phyloP scores from a whole-genome alignment of 2,888 invertebrate genomes.

The Pristionchus maxplancki region DNA sequence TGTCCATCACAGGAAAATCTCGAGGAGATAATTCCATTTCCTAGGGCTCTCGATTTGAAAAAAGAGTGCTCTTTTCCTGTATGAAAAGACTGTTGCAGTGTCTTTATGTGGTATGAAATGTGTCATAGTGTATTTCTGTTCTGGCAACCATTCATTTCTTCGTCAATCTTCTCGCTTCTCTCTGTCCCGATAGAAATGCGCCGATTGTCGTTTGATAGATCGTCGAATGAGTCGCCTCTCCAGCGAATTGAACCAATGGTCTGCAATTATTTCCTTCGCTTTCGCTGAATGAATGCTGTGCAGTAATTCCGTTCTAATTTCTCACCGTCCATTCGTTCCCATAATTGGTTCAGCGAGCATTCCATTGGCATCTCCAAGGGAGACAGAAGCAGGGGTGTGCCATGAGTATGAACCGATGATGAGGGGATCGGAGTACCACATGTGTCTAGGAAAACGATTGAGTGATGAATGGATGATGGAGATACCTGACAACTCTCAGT shows the following conservation, averaged over 20 bases:
- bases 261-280: conserved; percentile 14
- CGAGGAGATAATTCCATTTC: too few species aligned
- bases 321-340: background rate
- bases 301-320: too few species aligned
- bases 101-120: too few species aligned
- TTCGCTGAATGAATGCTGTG: background rate
- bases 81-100: too few species aligned
- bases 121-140: too few species aligned
- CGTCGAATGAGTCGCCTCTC: conserved; percentile 44
- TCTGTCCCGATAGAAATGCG: conserved; percentile 34
- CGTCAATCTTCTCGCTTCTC: conserved; percentile 42
- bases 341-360: conserved; percentile 32
- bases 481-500: conserved; percentile 21
- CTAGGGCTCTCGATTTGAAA: too few species aligned
- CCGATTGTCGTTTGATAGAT: conserved; percentile 47
- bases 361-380: conserved; percentile 23
- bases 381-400: conserved; percentile 33
- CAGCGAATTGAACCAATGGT: conserved; percentile 43
- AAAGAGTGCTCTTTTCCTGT: too few species aligned
- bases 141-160: too few species aligned
- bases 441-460: background rate
- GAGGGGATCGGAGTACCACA: conserved; percentile 40
- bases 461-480: background rate
- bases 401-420: conserved; percentile 50
- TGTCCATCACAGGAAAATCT: too few species aligned